Conservation (phyloP, 2,797 vertebrate genomes). For the Otus scops region DNA sequence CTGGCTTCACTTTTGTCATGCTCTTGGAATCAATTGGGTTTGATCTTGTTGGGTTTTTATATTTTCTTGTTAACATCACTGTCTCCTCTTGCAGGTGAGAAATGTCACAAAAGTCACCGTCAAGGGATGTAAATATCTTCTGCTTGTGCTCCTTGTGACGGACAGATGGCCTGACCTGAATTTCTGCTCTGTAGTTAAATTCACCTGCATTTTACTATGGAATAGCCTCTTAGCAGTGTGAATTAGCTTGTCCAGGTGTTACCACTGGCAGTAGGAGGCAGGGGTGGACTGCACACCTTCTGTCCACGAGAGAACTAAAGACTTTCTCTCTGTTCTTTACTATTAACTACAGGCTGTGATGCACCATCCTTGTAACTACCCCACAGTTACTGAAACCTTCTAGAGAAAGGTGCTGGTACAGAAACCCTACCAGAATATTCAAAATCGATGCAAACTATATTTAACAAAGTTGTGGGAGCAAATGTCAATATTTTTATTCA, state of each 20-base stretch:
- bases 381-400: too few relatives aligned
- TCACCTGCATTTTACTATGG: neutral
- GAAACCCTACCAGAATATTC: neutral
- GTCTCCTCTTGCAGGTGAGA: neutral
- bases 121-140: neutral
- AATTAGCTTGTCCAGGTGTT: neutral
- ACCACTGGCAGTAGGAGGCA: neutral
- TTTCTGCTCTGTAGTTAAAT: neutral
- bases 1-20: neutral
- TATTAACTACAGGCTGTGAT: neutral
- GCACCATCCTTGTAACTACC: neutral
- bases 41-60: neutral
- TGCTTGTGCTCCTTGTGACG: neutral
- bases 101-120: neutral
- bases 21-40: neutral
- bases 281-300: too few relatives aligned
- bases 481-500: neutral
- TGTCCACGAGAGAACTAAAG: neutral
- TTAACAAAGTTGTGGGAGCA: neutral
- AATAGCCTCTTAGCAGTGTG: neutral
- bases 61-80: neutral
- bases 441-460: neutral
- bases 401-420: neutral
- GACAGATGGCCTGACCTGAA: neutral
- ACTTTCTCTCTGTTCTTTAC: neutral